phyloP scores from a whole-genome alignment of 2,888 invertebrate genomes.

The Tetramorium bicarinatum region DNA sequence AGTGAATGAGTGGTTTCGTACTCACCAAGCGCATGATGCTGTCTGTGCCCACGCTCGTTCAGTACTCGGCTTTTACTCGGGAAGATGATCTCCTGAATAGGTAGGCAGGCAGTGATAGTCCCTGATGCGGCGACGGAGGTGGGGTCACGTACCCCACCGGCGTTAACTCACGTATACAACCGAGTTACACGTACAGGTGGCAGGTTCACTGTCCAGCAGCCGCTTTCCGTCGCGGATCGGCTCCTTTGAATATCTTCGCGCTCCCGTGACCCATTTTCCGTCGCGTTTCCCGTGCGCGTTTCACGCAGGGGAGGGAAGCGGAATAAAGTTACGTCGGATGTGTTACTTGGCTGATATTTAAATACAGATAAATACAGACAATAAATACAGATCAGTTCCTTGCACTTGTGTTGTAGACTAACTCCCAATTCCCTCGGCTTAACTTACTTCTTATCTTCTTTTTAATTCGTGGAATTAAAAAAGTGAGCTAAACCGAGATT shows the following conservation, averaged over 20 bases:
- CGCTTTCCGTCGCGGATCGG: conserved; percentile 22
- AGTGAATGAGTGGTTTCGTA: conserved; percentile 79
- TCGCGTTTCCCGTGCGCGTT: background rate
- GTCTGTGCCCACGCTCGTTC: conserved; percentile 79
- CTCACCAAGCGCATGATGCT: conserved; percentile 86
- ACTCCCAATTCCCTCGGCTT: no score
- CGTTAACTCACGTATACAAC: conserved; percentile 62
- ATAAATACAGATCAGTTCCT: no score
- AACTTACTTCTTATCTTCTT: no score
- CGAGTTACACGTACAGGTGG: conserved; percentile 11
- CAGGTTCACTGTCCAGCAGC: conserved; percentile 38
- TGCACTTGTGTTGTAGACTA: no score
- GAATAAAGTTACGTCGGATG: background rate
- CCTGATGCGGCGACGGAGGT: conserved; percentile 58
- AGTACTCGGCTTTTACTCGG: conserved; percentile 82
- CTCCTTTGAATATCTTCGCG: conserved; percentile 35
- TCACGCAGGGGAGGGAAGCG: background rate
- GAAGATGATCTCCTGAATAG: conserved; percentile 75
- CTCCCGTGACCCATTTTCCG: background rate
- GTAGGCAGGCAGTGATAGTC: conserved; percentile 69
- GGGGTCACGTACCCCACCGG: conserved; percentile 65
- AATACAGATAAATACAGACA: no score
- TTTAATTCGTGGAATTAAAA: no score
- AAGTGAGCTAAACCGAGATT: no score
- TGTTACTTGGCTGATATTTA: no score